phyloP scores from a whole-genome alignment of 1,140 invertebrate species.

The Ceratina calcarata region DNA sequence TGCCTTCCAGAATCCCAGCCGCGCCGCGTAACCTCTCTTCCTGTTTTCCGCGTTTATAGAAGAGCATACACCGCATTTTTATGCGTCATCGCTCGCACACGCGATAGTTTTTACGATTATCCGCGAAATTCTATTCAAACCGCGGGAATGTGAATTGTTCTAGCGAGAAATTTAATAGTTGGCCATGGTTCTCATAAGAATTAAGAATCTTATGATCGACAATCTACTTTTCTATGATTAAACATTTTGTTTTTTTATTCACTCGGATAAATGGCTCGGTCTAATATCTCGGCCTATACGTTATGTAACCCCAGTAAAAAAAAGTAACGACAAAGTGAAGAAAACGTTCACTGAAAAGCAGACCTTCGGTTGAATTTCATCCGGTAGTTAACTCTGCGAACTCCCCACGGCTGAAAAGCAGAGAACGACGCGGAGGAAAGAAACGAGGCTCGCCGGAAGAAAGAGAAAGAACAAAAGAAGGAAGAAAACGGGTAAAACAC shows the following conservation, averaged over 20 bases:
- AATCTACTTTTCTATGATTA: too few species aligned
- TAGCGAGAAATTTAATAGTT: background rate
- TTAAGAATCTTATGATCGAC: too few species aligned
- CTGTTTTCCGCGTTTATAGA: conserved; percentile 36
- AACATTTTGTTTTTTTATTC: too few species aligned
- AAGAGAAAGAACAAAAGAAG: background rate
- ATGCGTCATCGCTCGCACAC: conserved; percentile 24
- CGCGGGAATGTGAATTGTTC: background rate
- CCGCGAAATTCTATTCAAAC: conserved; percentile 19
- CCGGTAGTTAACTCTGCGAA: conserved; percentile 21
- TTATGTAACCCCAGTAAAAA: conserved; percentile 14
- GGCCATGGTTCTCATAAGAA: too few species aligned
- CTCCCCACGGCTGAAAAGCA: background rate
- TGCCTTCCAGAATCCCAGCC: conserved; percentile 51
- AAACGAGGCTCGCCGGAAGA: background rate
- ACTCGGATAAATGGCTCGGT: background rate
- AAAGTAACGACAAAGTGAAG: background rate
- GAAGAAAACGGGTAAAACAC: background rate
- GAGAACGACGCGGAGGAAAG: background rate
- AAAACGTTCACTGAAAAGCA: conserved; percentile 11
- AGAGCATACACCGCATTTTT: conserved; percentile 55
- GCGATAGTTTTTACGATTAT: conserved; percentile 10
- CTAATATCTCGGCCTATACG: background rate
- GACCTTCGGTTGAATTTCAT: conserved; percentile 22
- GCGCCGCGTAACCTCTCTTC: conserved; percentile 52